These are phyloP conservation scores for Ichneumoninae sp. DNA, from an alignment of 2,888 invertebrate species.

Conservation along the genomic window DNA sequence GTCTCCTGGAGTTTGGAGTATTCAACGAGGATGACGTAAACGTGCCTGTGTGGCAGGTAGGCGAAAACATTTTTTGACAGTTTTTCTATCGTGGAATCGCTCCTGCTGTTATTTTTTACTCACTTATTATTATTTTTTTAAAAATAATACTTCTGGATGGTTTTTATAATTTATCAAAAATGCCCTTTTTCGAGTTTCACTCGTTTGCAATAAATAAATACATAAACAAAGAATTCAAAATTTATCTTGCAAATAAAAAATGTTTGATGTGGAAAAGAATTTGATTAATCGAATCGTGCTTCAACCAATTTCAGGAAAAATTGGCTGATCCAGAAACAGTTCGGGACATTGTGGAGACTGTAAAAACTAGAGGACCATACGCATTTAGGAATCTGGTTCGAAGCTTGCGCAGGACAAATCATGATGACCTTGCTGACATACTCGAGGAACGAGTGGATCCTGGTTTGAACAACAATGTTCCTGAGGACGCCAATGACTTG, in stretches of 20 bases:
- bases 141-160: neutral
- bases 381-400: constrained; percentile 77
- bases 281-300: neutral
- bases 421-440: constrained; percentile 73
- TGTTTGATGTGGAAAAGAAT: neutral
- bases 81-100: neutral
- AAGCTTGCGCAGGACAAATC: constrained; percentile 75
- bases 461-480: neutral
- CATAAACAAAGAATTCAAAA: neutral
- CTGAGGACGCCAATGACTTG: constrained; percentile 9
- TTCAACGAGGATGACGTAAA: constrained; percentile 79
- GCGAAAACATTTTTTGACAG: constrained; percentile 16
- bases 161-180: neutral
- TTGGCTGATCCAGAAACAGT: constrained; percentile 69
- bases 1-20: constrained; percentile 76
- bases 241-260: neutral
- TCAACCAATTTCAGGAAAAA: constrained; percentile 69
- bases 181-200: neutral
- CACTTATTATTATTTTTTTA: constrained; percentile 3
- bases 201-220: neutral
- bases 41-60: constrained; percentile 78
- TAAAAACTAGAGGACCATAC: constrained; percentile 80
- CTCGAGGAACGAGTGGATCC: constrained; percentile 61
- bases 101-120: neutral
- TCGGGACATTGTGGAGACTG: constrained; percentile 74